A percentile compares a stretch with the other conserved stretches of the same genome.
Evolutionary conservation across 2,797 vertebrate genomes (phyloP).

Genomic region (Eulemur rubriventer): DNA sequence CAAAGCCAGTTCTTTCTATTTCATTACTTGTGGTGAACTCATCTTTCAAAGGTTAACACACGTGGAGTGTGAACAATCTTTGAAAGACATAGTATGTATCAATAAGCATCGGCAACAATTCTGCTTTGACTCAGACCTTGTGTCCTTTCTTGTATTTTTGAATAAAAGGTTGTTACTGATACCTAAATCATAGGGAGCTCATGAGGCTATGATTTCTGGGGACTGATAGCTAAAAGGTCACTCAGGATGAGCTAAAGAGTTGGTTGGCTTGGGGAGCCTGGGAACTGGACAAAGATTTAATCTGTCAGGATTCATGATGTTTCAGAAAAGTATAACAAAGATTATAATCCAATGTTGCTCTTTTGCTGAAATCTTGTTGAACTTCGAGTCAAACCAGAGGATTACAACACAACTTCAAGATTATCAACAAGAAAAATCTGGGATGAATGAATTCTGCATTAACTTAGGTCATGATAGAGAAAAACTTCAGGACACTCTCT

Average conservation of each 20-base stretch:
- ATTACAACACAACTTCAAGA: not conserved
- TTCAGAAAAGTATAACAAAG: conserved; percentile 33
- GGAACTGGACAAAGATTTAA: not conserved
- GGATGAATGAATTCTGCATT: not conserved
- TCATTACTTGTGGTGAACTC: not conserved
- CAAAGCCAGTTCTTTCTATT: not conserved
- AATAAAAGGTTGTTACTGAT: not conserved
- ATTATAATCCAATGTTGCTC: conserved; percentile 7
- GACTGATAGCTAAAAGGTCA: not conserved
- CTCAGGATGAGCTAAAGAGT: not conserved
- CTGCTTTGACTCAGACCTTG: not conserved
- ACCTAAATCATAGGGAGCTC: not conserved
- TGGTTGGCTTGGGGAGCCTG: not conserved
- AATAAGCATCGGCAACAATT: not conserved
- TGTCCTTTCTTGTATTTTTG: not conserved
- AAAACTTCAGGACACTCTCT: not conserved
- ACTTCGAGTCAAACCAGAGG: not conserved
- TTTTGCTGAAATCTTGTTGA: conserved; percentile 21
- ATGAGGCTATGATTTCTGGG: not conserved
- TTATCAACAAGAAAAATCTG: not conserved
- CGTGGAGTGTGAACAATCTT: not conserved
- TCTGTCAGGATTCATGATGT: not conserved
- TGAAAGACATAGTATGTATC: conserved; percentile 13
- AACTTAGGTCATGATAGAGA: not conserved
- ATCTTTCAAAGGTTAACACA: conserved; percentile 18